Evolutionary conservation across 2,888 invertebrate genomes (phyloP), one percentile per base, ranked within the genome.

Genomic region (Polylopha cassiicola): DNA sequence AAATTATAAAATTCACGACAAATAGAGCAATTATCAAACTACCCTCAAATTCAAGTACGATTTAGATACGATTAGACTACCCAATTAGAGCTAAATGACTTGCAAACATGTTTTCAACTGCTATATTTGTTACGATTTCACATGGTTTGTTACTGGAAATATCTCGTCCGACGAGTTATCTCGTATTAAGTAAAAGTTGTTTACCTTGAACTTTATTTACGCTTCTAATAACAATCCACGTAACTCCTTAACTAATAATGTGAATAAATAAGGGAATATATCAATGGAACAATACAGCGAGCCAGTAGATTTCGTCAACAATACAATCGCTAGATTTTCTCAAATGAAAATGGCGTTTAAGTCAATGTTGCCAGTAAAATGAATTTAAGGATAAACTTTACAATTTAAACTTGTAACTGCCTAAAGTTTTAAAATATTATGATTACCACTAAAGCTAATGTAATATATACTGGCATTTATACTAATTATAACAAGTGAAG

Each of bases 291-390:
- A 42, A n/a, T 20, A 24, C 13, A 43, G 36, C 27, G 14, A 44
- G 16, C 15, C 28, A 21, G 32, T 33, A 16, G 20, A 44, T 37
- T 29, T 44, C 38, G 36, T 34, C 39, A 45, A 39, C 45, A 45
- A 47, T 23, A 27, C 49, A 28, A 46, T 55, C 49, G 47, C 53
- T 50, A 51, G 57, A 54, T 54, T 55, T 52, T 49, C 42, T 34
- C 37, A 39, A 50, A 47, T 44, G 53, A 73, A 70, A 66, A 74
- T 74, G 74, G 74, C 73, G 74, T 69, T 70, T 58, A 20, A 21
- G 26, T 38, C 27, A 44, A 45, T 63, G 57, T 65, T 60, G 47
- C 65, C 47, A 53, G 5, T 7, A 3, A 4, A 26, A 17, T n/a
- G n/a, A n/a, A n/a, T n/a, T n/a, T n/a, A n/a, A n/a, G n/a, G n/a